phyloP scores from a whole-genome alignment of 2,888 invertebrate genomes.

The Microctonus hyperodae region DNA sequence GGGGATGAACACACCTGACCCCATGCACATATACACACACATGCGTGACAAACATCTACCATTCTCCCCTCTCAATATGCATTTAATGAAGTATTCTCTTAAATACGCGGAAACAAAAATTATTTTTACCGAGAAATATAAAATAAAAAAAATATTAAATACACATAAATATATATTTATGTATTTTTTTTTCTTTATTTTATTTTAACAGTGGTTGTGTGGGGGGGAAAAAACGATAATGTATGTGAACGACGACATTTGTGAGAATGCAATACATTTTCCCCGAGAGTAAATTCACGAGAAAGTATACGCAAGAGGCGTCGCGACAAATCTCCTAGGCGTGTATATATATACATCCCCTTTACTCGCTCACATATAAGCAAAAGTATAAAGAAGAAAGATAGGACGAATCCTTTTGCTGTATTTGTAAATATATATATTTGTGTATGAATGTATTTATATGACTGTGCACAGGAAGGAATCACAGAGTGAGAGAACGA shows the following conservation, averaged over 20 bases:
- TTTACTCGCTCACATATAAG: slow-evolving; percentile 11
- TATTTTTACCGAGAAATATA: background rate
- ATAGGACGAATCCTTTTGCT: background rate
- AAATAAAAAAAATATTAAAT: background rate
- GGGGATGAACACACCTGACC: slow-evolving; percentile 12
- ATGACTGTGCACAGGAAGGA: background rate
- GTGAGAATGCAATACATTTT: slow-evolving; percentile 32
- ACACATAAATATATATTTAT: background rate
- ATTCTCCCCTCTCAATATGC: background rate
- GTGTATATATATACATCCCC: background rate
- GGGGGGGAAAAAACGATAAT: slow-evolving; percentile 11
- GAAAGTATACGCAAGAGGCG: slow-evolving; percentile 21
- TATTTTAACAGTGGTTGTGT: background rate
- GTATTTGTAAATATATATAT: background rate
- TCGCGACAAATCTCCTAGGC: slow-evolving; percentile 31
- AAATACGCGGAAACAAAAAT: background rate
- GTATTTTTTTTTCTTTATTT: slow-evolving; percentile 7
- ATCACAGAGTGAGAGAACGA: background rate
- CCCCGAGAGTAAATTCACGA: slow-evolving; percentile 31
- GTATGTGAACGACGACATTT: slow-evolving; percentile 28
- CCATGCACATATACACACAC: slow-evolving; percentile 32
- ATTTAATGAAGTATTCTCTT: slow-evolving; percentile 17
- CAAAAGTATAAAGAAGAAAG: background rate
- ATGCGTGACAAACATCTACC: slow-evolving; percentile 21
- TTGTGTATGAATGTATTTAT: background rate